phyloP scores from a whole-genome alignment of 2,797 vertebrate species.

The Smutsia temminckii region DNA sequence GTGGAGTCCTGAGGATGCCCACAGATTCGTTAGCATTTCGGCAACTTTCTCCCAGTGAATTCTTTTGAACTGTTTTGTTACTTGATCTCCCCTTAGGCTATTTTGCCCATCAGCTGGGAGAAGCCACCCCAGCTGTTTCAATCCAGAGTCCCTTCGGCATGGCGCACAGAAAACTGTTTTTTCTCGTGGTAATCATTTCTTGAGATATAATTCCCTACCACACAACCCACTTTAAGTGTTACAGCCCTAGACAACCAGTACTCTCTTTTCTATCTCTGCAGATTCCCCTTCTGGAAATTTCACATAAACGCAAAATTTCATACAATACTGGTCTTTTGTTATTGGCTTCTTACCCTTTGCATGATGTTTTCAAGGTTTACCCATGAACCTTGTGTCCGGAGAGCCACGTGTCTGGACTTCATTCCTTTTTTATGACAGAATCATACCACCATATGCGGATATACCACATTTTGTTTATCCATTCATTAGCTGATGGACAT shows the following conservation, averaged over 20 bases:
- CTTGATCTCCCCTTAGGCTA: background rate
- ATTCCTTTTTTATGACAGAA: background rate
- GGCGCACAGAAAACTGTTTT: background rate
- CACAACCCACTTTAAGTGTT: background rate
- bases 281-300: background rate
- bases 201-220: background rate
- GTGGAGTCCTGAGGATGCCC: background rate
- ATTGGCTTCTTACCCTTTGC: background rate
- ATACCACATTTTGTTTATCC: rapidly evolving
- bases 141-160: background rate
- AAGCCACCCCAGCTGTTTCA: background rate
- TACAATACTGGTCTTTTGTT: rapidly evolving
- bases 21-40: background rate
- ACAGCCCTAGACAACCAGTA: background rate
- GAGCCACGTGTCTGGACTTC: rapidly evolving
- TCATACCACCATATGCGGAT: rapidly evolving
- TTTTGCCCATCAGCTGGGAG: background rate
- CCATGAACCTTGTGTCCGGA: rapidly evolving
- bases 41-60: background rate
- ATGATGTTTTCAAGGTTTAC: background rate
- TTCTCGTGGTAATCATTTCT: background rate
- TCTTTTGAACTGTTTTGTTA: background rate
- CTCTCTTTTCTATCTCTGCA: background rate
- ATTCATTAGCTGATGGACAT: background rate
- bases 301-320: background rate